Evolutionary conservation across 2,888 invertebrate genomes (phyloP).

Genomic region (Pteria penguin): DNA sequence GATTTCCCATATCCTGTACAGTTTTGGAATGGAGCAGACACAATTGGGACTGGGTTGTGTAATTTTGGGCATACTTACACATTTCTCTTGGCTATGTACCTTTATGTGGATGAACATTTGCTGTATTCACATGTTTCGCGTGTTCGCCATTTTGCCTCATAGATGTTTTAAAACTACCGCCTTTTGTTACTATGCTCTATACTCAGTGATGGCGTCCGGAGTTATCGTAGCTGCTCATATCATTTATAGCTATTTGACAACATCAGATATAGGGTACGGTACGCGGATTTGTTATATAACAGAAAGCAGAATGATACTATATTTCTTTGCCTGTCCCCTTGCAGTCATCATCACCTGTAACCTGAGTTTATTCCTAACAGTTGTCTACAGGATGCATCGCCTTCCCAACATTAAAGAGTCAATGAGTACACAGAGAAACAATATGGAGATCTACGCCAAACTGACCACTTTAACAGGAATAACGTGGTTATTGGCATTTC

Average conservation of each 20-base stretch:
- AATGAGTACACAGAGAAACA: conserved; percentile 4
- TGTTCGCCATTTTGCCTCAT: conserved; percentile 3
- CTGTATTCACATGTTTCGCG: conserved; percentile 25
- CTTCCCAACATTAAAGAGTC: background rate
- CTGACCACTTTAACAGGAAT: conserved; percentile 53
- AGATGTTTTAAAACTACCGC: background rate
- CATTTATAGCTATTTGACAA: background rate
- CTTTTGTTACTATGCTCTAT: background rate
- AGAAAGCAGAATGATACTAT: conserved; percentile 10
- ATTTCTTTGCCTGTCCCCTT: conserved; percentile 27
- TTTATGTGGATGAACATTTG: conserved; percentile 35
- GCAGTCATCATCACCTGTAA: conserved; percentile 8
- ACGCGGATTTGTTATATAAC: conserved; percentile 31
- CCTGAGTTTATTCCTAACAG: conserved; percentile 17
- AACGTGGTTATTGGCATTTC: conserved; percentile 57
- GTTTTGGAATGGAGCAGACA: conserved; percentile 19
- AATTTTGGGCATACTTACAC: conserved; percentile 18
- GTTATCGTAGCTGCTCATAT: conserved; percentile 5
- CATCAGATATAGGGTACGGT: conserved; percentile 23
- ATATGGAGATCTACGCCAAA: conserved; percentile 50
- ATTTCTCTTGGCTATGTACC: conserved; percentile 31
- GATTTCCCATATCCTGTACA: conserved; percentile 22
- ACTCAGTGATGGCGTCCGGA: background rate
- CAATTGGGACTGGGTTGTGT: background rate
- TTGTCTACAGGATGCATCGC: background rate